Evolutionary conservation across 2,113 vertebrate species (phyloP), one percentile per base, ranked within the genome.

Genomic region (Aegithalos caudatus): DNA sequence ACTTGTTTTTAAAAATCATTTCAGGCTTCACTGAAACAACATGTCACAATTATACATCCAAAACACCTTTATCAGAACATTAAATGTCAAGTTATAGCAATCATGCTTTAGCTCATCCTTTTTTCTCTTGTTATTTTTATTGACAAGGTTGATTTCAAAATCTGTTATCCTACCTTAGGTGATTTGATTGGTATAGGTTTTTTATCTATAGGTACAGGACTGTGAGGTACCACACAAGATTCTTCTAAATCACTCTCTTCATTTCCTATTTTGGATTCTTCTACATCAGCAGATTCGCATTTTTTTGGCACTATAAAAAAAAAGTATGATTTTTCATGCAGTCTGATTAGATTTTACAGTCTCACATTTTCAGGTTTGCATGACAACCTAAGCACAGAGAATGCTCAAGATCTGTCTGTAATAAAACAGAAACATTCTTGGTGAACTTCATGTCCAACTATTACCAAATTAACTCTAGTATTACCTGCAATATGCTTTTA

Each of bases 181-280:
- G 98, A 98, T 90, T 98, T 99, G 87, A 98, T 97, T 45, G 98
- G 91, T n/a, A 98, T 95, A 3, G 98, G 98, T 58, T 98, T 99
- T 97, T 99, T 99, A 93, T 99, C 99, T 45, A 98, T 94, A 88
- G 98, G 97, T 54, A 98, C 88, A 37, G 99, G 98, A 93, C 98
- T 99, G 77, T 98, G 98, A 86, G 99, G 97, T 70, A 99, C 98
- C 81, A 98, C 96, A 86, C 98, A 98, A 15, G 98, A 96, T 84
- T 99, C 99, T 91, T 99, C 99, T 92, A 98, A 98, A 94, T 99
- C 99, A 96, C 99, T 99, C 95, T 98, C 99, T 92, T 99, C 99
- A 3, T 99, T 99, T 93, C 99, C 99, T 91, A 99, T 98, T 97
- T 99, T 99, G 65, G 98, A 97, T 97, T 99, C 99, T 95, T 99